Conservation (phyloP, 2,797 vertebrate genomes). For the Denticeps clupeoides region DNA sequence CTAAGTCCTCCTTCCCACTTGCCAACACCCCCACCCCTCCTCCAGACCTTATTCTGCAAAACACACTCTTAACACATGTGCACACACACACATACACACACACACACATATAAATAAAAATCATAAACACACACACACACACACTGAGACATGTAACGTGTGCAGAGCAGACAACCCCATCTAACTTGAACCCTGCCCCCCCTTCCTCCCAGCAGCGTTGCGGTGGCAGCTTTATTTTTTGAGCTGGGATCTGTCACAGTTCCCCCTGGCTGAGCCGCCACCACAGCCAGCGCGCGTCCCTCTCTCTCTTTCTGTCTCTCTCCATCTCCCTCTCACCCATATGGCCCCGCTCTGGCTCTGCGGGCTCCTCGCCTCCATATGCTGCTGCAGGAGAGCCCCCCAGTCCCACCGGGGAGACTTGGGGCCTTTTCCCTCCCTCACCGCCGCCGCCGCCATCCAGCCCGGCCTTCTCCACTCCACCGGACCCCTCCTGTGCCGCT, state of each 20-base stretch:
- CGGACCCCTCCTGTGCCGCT: background rate
- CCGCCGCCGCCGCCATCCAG: background rate
- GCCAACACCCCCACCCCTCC: too few relatives aligned
- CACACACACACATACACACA: background rate
- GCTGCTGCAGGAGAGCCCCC: background rate
- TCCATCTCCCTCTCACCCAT: background rate
- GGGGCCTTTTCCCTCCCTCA: background rate
- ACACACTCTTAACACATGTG: too few relatives aligned
- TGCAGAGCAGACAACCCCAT: background rate
- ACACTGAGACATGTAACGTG: conserved; percentile 2
- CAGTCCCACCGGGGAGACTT: background rate
- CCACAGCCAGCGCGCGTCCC: background rate
- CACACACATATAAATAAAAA: conserved; percentile 3
- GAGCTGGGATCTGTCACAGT: conserved; percentile 1
- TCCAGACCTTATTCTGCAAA: too few relatives aligned
- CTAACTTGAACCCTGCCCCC: background rate
- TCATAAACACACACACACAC: background rate
- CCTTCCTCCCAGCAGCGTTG: background rate
- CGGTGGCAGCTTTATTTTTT: conserved; percentile 1
- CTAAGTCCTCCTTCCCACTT: too few relatives aligned
- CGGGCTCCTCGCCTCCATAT: background rate
- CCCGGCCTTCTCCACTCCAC: background rate
- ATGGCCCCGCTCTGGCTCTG: background rate
- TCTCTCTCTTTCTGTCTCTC: background rate
- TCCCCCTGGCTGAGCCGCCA: background rate